A percentile compares a stretch with the other conserved stretches of the same genome.
Conservation (phyloP, 2,797 vertebrate genomes). For the Clarias platycephalus region DNA sequence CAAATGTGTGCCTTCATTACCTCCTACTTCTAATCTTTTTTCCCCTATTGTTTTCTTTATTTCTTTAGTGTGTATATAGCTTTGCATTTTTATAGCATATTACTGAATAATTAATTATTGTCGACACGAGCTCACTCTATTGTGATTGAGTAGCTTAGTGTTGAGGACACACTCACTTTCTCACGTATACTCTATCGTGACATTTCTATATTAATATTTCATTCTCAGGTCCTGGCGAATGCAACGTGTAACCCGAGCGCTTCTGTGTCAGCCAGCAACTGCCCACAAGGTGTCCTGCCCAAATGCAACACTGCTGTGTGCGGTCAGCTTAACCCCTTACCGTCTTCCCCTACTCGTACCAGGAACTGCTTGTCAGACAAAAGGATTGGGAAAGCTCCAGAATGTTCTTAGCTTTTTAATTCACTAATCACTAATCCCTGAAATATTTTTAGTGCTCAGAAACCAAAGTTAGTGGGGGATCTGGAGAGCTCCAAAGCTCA, state of each 20-base stretch:
- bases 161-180: background rate
- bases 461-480: background rate
- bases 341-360: background rate
- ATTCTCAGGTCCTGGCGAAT: conserved; percentile 40
- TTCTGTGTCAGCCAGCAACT: conserved; percentile 43
- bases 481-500: background rate
- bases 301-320: background rate
- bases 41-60: background rate
- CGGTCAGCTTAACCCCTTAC: background rate
- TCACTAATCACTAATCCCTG: too few species aligned
- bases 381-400: background rate
- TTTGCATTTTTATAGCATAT: background rate
- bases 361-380: background rate
- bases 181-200: conserved; percentile 49
- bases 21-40: conserved; percentile 29
- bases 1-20: background rate
- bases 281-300: background rate
- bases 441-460: background rate
- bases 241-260: conserved; percentile 28
- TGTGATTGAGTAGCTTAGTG: background rate
- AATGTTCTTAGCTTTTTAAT: background rate
- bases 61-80: background rate
- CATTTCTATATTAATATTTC: conserved; percentile 59
- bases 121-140: background rate
- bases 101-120: conserved; percentile 34